Percentiles rank a stretch among this genome's conserved stretches.
phyloP scores from a whole-genome alignment of 2,888 invertebrate genomes.

The Tipula vernalis region DNA sequence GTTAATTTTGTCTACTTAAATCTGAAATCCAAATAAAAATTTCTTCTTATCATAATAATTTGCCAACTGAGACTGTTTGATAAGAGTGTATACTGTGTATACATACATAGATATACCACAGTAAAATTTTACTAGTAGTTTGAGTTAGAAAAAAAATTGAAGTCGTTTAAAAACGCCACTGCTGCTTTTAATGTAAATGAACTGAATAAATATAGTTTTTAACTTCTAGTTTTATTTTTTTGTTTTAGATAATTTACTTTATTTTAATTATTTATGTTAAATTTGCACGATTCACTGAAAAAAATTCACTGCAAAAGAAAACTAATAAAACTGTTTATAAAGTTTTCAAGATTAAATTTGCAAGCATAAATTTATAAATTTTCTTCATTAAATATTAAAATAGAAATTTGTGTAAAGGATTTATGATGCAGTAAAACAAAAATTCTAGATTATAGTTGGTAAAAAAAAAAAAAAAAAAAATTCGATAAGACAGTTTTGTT shows the following conservation, averaged over 20 bases:
- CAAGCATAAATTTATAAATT: not conserved
- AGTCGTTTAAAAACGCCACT: not conserved
- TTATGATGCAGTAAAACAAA: not conserved
- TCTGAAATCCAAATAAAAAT: no score
- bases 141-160: not conserved
- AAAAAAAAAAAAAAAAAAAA: not conserved
- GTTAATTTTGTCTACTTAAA: no score
- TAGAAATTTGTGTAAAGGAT: not conserved
- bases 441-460: not conserved
- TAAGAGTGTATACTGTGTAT: no score
- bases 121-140: not conserved
- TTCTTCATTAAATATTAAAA: not conserved
- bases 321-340: not conserved
- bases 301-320: not conserved
- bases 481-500: not conserved
- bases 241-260: not conserved
- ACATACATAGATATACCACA: no score
- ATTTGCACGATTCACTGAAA: not conserved
- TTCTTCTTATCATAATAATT: no score
- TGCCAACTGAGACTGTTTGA: no score
- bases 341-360: not conserved
- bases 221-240: not conserved
- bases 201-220: not conserved
- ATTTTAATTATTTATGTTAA: not conserved
- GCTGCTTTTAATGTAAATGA: not conserved